Evolutionary conservation across 2,888 invertebrate species (phyloP), one percentile per base, ranked within the genome.

Genomic region (Heliconius charithonia): DNA sequence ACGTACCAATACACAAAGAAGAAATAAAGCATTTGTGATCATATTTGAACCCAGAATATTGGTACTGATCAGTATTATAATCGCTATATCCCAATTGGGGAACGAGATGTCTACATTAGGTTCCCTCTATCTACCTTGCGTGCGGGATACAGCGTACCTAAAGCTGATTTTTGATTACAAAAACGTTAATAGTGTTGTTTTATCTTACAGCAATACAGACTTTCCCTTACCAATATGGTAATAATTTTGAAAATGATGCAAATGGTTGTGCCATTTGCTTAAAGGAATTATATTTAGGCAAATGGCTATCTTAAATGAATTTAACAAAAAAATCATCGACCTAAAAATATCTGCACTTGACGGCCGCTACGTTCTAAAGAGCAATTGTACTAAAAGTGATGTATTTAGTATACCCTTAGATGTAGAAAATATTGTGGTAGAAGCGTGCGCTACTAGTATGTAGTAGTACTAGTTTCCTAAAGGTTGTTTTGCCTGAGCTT

Each of bases 401-500:
- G 32, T 16, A 72, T 59, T 59, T 59, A 59, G 59, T 72, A 32
- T 69, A 69, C 41, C 9, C 25, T 72, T 72, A 72, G 59, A 72
- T 32, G 65, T 78, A 37, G 25, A 67, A 63, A 27, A 75, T 29
- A 51, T 56, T 66, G 56, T 56, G 25, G 59, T 78, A 77, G 77
- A 56, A 32, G 59, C 71, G 71, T 37, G 72, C 75, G 56, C 75
- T 73, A 75, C 67, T 75, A 67, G 75, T 45, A 71, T 69, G 77
- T 77, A 73, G 77, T 80, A 79, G 79, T 80, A 75, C 85, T 83
- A 80, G 85, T 81, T n/a, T 59, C n/a, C 59, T 59, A n/a, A 59
- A 59, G 93, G 92, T 93, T 92, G 92, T 93, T 92, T 92, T 91
- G 90, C 88, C 89, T 85, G 93, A 93, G 93, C 93, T 93, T 93